Base-by-base conservation (phyloP, 2,888 invertebrate genomes). In the Cataglyphis livida region DNA sequence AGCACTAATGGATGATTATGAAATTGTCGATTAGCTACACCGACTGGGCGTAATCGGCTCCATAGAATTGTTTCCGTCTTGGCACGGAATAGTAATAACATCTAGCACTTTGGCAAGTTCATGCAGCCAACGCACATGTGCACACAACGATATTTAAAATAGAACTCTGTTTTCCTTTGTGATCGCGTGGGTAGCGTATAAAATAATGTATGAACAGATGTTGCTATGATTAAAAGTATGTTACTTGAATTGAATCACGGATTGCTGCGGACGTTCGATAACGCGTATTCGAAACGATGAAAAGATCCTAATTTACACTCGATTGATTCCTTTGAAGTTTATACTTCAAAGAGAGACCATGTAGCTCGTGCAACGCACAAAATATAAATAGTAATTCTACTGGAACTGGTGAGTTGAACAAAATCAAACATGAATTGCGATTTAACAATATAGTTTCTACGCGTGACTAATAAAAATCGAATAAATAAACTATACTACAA, bases 1-100 rank as follows among this genome's bases (percentile, higher is more conserved):
- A 83, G 79, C 83, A 65, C 76, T 66, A 76, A 68, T 15, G 64
- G 68, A 35, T 79, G 65, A 79, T 82, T 74, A 68, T 59, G 41
- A 21, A 86, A 86, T 83, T 85, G 81, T 51, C 85, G 62, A 82
- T 87, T 88, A 86, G 73, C 81, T 71, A 51, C 81, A 75, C 61
- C 76, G 66, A 78, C 82, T 82, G 54, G 51, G 70, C 62, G 38
- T 81, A 85, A 86, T 88, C 81, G 83, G 71, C 38, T 66, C 48
- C 9, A 48, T 57, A 48, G 44, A 86, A 87, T 88, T 85, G 71
- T 78, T 81, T 57, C 82, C 70, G 51, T 81, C 76, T 82, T 87
- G 82, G 83, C 85, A 87, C 78, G 25, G 68, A 76, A 64, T 70
- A 48, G 48, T 51, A 73, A 64, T 74, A 35, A n/a, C 66, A 54